Conservation (phyloP, 2,797 vertebrate genomes). For the Falco biarmicus region DNA sequence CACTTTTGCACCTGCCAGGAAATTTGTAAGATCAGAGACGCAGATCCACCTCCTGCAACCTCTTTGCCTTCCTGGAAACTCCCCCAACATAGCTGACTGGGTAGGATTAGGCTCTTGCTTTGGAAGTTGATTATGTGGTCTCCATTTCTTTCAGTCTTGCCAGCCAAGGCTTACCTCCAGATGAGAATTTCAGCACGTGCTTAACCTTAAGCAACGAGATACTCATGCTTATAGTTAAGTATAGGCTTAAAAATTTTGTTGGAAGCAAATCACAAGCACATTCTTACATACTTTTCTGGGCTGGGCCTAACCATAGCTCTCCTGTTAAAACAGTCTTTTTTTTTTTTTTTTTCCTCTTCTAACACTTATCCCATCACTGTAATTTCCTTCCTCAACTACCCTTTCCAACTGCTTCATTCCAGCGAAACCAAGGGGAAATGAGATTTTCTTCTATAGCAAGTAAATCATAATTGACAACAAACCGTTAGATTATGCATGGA, state of each 20-base stretch:
- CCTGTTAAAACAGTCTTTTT: neutral
- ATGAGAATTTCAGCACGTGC: conserved; percentile 65
- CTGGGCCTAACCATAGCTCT: conserved; percentile 37
- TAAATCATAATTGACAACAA: neutral
- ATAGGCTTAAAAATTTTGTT: conserved; percentile 52
- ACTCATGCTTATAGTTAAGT: conserved; percentile 40
- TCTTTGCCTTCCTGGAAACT: conserved; percentile 58
- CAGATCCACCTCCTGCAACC: conserved; percentile 62
- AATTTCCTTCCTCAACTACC: neutral
- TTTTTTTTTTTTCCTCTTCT: neutral
- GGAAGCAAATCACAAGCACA: conserved; percentile 67
- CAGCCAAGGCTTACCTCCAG: conserved; percentile 62
- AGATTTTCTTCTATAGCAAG: neutral
- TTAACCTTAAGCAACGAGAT: conserved; percentile 59
- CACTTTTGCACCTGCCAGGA: conserved; percentile 58
- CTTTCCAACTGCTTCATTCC: neutral
- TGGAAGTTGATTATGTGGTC: conserved; percentile 51
- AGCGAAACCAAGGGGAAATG: conserved; percentile 5
- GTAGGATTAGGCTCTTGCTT: conserved; percentile 57
- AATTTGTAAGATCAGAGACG: conserved; percentile 55
- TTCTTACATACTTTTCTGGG: conserved; percentile 60
- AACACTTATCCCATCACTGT: neutral
- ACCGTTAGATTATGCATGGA: neutral
- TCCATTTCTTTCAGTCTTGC: conserved; percentile 54
- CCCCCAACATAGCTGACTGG: conserved; percentile 52